Evolutionary conservation across 1,140 invertebrate genomes (phyloP), one percentile per base, ranked within the genome.

Genomic region (Popillia japonica): DNA sequence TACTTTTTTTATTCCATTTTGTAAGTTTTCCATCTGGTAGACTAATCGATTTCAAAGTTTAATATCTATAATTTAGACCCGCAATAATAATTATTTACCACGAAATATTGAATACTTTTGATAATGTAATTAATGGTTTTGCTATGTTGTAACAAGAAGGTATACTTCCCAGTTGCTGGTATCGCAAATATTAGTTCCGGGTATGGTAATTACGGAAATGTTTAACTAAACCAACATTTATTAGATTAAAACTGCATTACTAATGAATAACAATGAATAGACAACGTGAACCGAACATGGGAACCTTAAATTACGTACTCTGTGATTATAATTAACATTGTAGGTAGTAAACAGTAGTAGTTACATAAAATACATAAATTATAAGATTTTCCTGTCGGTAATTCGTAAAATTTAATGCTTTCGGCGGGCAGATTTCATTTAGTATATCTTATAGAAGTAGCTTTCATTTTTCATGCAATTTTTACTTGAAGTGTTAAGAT

Each of bases 171-270:
- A 14, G 22, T 68, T 68, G 20, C 17, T 34, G 22, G 23, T 27
- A 68, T 68, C 2, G 22, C 61, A 68, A 27, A 20, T 8, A 68
- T 68, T 68, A 22, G 17, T 68, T 68, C 22, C 61, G 61, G 61
- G 61, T 55, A 7, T 14, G 17, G n/a, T 55, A 55, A 55, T 44
- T 10, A 17, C 48, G 48, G 48, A 55, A 55, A n/a, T 55, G n/a
- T 48, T 7, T 3, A 48, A 10, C 17, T 4, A 48, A 10, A 48
- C 11, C 11, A 48, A 10, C 11, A 48, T 8, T 48, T 48, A 11
- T 48, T 48, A 48, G 4, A 8, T 48, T 48, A 10, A n/a, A 11
- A 48, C 44, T 48, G 44, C 44, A 48, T 48, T 48, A n/a, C 44
- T 48, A 48, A 48, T 48, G n/a, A n/a, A n/a, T n/a, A n/a, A n/a